Conservation (phyloP, 2,797 vertebrate species). For the Dendrocincla fuliginosa region DNA sequence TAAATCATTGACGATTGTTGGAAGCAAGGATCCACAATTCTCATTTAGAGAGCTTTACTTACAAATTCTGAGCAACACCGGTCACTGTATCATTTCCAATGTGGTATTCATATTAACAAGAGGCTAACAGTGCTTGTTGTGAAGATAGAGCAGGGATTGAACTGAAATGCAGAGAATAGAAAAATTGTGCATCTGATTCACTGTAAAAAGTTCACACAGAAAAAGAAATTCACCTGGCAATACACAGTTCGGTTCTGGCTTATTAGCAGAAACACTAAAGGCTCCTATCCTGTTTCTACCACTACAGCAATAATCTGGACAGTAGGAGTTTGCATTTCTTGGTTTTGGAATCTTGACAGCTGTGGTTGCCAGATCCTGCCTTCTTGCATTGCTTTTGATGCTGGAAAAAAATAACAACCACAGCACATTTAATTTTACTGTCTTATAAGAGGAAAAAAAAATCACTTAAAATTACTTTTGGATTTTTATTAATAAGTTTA, state of each 20-base stretch:
- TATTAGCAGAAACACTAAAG: conserved; percentile 30
- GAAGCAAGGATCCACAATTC: not conserved
- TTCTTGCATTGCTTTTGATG: conserved; percentile 57
- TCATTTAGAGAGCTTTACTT: not conserved
- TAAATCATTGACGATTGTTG: not conserved
- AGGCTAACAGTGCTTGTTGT: not conserved
- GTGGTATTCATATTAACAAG: not conserved
- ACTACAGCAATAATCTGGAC: conserved; percentile 41
- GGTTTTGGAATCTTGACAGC: conserved; percentile 62
- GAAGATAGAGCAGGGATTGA: not conserved
- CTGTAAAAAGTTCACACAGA: not conserved
- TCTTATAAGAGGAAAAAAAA: conserved; percentile 12
- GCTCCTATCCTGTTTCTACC: conserved; percentile 31
- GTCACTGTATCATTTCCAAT: not conserved
- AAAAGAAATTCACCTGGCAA: conserved; percentile 42
- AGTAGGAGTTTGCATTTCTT: conserved; percentile 55
- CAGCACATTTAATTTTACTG: conserved; percentile 56
- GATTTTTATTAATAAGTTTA: conserved; percentile 64
- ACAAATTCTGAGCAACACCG: not conserved
- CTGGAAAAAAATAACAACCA: conserved; percentile 54
- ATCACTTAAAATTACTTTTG: conserved; percentile 42
- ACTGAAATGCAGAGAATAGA: not conserved
- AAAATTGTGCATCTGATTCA: conserved; percentile 18
- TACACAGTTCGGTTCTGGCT: conserved; percentile 28
- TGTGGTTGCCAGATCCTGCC: conserved; percentile 34